Evolutionary conservation across 2,797 vertebrate species (phyloP).

Genomic region (Loriculus beryllinus): DNA sequence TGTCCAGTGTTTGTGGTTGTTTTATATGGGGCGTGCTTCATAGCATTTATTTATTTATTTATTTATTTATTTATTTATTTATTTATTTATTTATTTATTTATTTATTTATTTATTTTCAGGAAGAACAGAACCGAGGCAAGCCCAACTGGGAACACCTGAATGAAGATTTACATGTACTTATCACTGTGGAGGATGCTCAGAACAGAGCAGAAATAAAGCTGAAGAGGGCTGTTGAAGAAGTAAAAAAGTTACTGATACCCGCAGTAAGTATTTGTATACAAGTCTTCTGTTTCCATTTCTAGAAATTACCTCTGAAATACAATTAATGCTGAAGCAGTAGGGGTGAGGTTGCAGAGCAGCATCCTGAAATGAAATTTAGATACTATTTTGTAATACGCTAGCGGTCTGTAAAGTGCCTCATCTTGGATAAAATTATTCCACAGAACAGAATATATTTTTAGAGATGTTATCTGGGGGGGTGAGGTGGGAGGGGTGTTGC

Average conservation of each 20-base stretch:
- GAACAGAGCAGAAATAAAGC: slow-evolving; percentile 97
- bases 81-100: background rate
- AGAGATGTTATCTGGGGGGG: background rate
- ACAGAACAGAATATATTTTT: background rate
- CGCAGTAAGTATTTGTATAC: slow-evolving; percentile 85
- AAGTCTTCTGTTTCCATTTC: background rate
- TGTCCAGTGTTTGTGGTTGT: background rate
- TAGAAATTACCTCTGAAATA: background rate
- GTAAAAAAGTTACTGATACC: slow-evolving; percentile 97
- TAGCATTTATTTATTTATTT: background rate
- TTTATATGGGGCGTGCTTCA: background rate
- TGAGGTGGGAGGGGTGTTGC: too few species aligned
- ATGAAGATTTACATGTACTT: slow-evolving; percentile 96
- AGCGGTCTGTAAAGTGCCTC: background rate
- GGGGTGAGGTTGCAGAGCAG: background rate
- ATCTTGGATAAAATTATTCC: background rate
- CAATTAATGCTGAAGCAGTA: background rate
- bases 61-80: slow-evolving; percentile 17
- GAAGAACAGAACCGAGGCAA: slow-evolving; percentile 99
- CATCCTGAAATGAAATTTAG: background rate
- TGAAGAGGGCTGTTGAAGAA: slow-evolving; percentile 96
- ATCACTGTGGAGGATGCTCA: slow-evolving; percentile 99
- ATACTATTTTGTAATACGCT: background rate
- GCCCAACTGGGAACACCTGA: slow-evolving; percentile 99
- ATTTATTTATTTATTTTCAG: slow-evolving; percentile 71